Base-by-base conservation (phyloP, 2,888 invertebrate species). In the Melinaea marsaeus region DNA sequence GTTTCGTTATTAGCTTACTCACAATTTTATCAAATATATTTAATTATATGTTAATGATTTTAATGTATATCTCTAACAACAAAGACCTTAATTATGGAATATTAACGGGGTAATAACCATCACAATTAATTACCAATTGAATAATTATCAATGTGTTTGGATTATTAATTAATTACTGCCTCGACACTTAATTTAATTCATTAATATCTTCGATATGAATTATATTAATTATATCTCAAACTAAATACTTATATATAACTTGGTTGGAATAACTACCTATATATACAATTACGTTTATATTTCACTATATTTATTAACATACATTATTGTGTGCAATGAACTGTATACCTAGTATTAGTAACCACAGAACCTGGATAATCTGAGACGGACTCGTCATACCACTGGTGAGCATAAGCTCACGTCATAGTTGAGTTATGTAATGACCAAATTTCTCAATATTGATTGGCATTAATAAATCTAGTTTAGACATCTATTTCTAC, bases 51-150 rank as follows among this genome's bases (percentile, higher is more conserved):
- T 2, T 9, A 9, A 42, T 42, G 9, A 42, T 7, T 42, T 42
- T 9, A 42, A 42, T 7, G 9, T 11, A 42, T 42, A 4, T 6
- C 9, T 42, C 42, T 9, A 9, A 42, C 32, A 51, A 32, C 22
- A 51, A 32, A 51, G 7, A 32, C 51, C 32, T 51, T 32, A 22
- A 51, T 51, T 51, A 51, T 51, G 32, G 32, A 51, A 51, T 51
- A 32, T 32, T 32, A 42, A 42, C 42, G 9, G 42, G 1, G 9
- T 51, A 51, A 9, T 51, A 32, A 6, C 22, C 32, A 51, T 51
- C 51, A 32, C 32, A 51, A 51, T 51, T 51, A 51, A 51, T 51
- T 51, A 51, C 6, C 51, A 32, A 32, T 51, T 51, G 11, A 51
- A 51, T 51, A 32, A 51, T 51, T 51, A 51, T 51, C 32, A 51